These are phyloP conservation scores for Thunnus maccoyii DNA, from an alignment of 2,113 vertebrate species.

Conservation along the genomic window DNA sequence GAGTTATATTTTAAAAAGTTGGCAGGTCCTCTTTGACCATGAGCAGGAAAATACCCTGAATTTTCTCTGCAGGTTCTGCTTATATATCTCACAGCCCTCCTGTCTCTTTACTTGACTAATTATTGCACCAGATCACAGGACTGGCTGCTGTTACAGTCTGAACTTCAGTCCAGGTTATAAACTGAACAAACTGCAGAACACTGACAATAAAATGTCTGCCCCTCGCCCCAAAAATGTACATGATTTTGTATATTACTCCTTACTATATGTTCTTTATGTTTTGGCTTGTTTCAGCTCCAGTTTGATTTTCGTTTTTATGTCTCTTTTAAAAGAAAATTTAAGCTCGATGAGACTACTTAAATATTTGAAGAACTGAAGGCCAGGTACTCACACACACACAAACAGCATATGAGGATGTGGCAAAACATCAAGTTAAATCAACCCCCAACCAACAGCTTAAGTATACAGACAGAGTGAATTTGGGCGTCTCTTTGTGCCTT, in stretches of 20 bases:
- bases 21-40: neutral
- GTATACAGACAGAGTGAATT: slow-evolving; percentile 31
- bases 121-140: slow-evolving; percentile 16
- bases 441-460: slow-evolving; percentile 15
- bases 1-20: slow-evolving; percentile 6
- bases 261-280: neutral
- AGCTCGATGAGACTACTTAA: neutral
- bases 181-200: neutral
- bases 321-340: neutral
- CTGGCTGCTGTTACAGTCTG: neutral
- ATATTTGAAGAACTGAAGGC: neutral
- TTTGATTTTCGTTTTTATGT: neutral
- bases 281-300: neutral
- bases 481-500: slow-evolving; percentile 36
- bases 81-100: slow-evolving; percentile 8
- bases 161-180: slow-evolving; percentile 7
- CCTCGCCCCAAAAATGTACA: neutral
- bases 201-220: neutral
- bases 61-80: neutral
- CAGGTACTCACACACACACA: neutral
- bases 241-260: neutral
- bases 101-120: slow-evolving; percentile 17
- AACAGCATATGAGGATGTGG: neutral
- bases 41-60: neutral
- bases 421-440: slow-evolving; percentile 26